Evolutionary conservation across 2,888 invertebrate genomes (phyloP), one percentile per base, ranked within the genome.

Genomic region (Teinopalpus imperialis): DNA sequence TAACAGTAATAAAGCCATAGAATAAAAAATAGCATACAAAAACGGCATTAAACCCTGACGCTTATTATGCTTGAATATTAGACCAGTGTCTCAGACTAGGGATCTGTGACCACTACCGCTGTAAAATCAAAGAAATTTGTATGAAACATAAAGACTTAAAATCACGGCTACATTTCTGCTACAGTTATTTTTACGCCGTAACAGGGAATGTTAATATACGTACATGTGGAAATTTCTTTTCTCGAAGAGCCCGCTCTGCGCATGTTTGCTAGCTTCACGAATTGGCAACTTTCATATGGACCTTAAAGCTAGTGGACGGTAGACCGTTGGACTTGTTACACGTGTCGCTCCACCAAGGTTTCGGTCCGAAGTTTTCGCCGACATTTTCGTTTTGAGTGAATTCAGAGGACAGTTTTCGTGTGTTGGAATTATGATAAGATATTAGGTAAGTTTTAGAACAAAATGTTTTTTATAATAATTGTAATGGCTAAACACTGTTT

Each of bases 341-440:
- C 39, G 45, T 20, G 8, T 21, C 23, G 20, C 34, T 16, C 18
- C 6, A 1, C n/a, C 9, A 2, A 13, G 9, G 14, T 27, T 27
- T 20, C 6, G 8, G 31, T 14, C 16, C 45, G 39, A 45, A 45
- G 45, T 45, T 45, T 43, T 9, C 7, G n/a, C n/a, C n/a, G 21
- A 45, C 39, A 14, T 32, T 32, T n/a, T 8, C 37, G 45, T 27
- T 43, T 27, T 27, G n/a, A 39, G 45, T 45, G 45, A 27, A 32
- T 27, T 39, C 13, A 16, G 24, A 20, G 5, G 6, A 20, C 10
- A 29, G 13, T 39, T 29, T 14, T 27, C 7, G 23, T 13, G 39
- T 45, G 18, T 27, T 36, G 44, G 44, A 39, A 45, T 39, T 45
- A 45, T 45, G 44, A 45, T 10, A 26, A 45, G 14, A 7, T 32